These are phyloP conservation scores for Forbesichthys agassizii DNA, from an alignment of 2,113 vertebrate genomes.

Conservation along the genomic window DNA sequence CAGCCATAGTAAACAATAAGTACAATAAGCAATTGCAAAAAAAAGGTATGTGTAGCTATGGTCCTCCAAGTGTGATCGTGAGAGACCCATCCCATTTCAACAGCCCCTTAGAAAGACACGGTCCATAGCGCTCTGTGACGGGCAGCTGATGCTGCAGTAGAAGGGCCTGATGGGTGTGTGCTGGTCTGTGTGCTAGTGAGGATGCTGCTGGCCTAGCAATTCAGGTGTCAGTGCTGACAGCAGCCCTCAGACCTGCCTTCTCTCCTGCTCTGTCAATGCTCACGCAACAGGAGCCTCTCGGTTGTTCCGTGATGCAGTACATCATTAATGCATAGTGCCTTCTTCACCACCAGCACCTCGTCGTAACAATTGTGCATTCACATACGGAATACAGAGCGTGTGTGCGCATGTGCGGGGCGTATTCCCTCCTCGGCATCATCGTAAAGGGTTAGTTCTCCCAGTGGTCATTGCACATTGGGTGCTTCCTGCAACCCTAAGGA, in stretches of 20 bases:
- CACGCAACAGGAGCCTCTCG: neutral
- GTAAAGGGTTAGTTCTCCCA: too few species aligned
- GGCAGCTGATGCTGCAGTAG: slow-evolving; percentile 51
- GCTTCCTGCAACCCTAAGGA: neutral
- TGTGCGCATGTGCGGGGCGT: too few species aligned
- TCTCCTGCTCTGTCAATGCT: slow-evolving; percentile 20
- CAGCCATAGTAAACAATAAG: too few species aligned
- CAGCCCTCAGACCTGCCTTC: slow-evolving; percentile 25
- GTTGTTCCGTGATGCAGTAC: too few species aligned
- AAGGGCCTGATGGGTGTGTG: slow-evolving; percentile 34
- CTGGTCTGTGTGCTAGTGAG: slow-evolving; percentile 6
- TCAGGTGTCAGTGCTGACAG: slow-evolving; percentile 56
- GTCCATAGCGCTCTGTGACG: slow-evolving; percentile 23
- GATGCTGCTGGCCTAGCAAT: slow-evolving; percentile 55
- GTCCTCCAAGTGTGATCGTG: too few species aligned
- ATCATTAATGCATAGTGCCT: too few species aligned
- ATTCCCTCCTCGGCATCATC: too few species aligned
- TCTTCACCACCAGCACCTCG: neutral
- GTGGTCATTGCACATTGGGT: neutral
- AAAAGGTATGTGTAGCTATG: too few species aligned
- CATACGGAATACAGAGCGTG: too few species aligned
- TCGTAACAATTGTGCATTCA: neutral
- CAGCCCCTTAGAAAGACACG: slow-evolving; percentile 27
- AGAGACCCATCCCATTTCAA: neutral
- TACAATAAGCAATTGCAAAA: too few species aligned